phyloP scores from a whole-genome alignment of 1,140 invertebrate species.

The honey bee (Apis mellifera) region Amel_HAv3.1 CM009933.2:3482001-3482500 shows the following conservation, averaged over 20 bases:
- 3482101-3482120: neutral
- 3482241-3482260: neutral
- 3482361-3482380: neutral
- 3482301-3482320: neutral
- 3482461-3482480: neutral
- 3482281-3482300: neutral
- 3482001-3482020: too few species aligned
- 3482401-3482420: neutral
- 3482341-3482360: neutral
- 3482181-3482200: slow-evolving; percentile 12
- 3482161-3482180: neutral
- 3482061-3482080: neutral
- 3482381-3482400: too few species aligned
- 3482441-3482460: neutral
- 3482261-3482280: too few species aligned
- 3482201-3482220: slow-evolving; percentile 17
- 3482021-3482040: too few species aligned
- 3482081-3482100: neutral
- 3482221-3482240: neutral
- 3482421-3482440: neutral
- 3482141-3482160: neutral
- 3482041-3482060: neutral
- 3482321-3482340: neutral
- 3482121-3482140: neutral
- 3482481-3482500: neutral